Percentiles rank a stretch among this genome's conserved stretches.
Conservation (phyloP, 1,140 invertebrate species). For the Oppia nitens region DNA sequence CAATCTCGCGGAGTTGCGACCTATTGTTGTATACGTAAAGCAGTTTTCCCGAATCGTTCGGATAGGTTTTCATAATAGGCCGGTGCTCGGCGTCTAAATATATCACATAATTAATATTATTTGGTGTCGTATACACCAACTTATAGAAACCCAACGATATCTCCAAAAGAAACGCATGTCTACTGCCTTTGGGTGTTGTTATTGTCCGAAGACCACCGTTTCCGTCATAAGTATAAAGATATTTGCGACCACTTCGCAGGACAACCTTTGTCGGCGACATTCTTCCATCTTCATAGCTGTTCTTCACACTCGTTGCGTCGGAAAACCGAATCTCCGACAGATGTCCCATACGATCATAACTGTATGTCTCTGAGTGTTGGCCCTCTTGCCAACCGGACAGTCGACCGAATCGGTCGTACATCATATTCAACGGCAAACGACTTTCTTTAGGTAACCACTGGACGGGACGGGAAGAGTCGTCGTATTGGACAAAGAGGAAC, state of each 20-base stretch:
- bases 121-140: constrained; percentile 70
- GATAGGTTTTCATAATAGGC: constrained; percentile 69
- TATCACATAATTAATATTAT: constrained; percentile 56
- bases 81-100: constrained; percentile 76
- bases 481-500: constrained; percentile 69
- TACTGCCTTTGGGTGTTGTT: constrained; percentile 77
- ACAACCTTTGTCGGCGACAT: constrained; percentile 61
- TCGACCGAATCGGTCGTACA: constrained; percentile 78
- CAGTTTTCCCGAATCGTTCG: constrained; percentile 71
- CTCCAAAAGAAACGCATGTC: constrained; percentile 75
- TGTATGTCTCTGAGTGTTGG: constrained; percentile 65
- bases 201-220: constrained; percentile 73
- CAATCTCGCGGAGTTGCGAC: constrained; percentile 47
- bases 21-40: constrained; percentile 69
- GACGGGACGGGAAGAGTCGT: constrained; percentile 67
- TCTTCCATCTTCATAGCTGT: constrained; percentile 40
- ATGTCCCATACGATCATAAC: constrained; percentile 67
- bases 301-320: constrained; percentile 64
- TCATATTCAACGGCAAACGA: constrained; percentile 61
- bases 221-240: constrained; percentile 75
- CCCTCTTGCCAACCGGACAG: constrained; percentile 82
- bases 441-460: constrained; percentile 60
- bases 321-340: constrained; percentile 70
- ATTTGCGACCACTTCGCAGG: constrained; percentile 75
- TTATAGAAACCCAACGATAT: constrained; percentile 82